Conservation (phyloP, 1,140 invertebrate species). For the Odontomachus brunneus region DNA sequence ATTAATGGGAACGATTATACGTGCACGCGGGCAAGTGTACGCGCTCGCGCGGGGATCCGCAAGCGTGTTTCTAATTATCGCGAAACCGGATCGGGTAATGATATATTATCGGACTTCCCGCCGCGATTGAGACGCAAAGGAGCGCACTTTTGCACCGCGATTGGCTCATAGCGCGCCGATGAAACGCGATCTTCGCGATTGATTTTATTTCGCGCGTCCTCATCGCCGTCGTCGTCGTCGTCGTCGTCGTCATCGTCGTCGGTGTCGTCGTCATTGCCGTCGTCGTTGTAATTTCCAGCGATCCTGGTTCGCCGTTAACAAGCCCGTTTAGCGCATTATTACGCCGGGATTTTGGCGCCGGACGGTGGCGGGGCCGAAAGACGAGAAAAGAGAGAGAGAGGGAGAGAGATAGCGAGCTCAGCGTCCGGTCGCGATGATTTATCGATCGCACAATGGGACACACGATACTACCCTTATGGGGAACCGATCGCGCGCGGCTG, state of each 20-base stretch:
- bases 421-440: slow-evolving; percentile 62
- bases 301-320: background rate
- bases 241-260: too few relatives aligned
- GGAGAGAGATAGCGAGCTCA: background rate
- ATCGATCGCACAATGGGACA: slow-evolving; percentile 73
- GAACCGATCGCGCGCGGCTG: slow-evolving; percentile 53
- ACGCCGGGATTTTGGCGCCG: background rate
- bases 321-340: too few relatives aligned
- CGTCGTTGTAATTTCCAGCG: too few relatives aligned
- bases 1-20: slow-evolving; percentile 28
- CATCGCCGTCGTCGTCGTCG: background rate
- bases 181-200: background rate
- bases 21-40: background rate
- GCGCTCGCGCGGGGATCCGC: background rate
- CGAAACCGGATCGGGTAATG: slow-evolving; percentile 37
- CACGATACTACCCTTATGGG: slow-evolving; percentile 77
- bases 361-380: background rate
- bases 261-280: too few relatives aligned
- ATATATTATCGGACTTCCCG: background rate
- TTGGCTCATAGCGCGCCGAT: background rate
- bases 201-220: background rate
- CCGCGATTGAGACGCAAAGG: slow-evolving; percentile 37
- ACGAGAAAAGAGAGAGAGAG: background rate
- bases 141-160: background rate
- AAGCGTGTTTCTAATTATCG: slow-evolving; percentile 37